Base-by-base conservation (phyloP, 2,797 vertebrate genomes). In the Acrocephalus scirpaceus region DNA sequence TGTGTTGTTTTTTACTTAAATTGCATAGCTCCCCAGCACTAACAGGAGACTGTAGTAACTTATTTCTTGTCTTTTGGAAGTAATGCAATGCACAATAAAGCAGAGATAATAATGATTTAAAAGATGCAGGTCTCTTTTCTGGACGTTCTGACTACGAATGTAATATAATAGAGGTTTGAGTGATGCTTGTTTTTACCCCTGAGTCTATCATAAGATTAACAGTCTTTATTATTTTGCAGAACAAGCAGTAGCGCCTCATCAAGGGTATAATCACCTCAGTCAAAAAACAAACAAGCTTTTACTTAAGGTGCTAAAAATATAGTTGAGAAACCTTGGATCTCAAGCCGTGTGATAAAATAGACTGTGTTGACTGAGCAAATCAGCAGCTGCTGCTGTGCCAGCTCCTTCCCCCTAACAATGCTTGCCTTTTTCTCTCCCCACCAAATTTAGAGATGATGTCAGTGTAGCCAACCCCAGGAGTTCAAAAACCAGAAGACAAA, bases 361-460 rank as follows among this genome's bases (percentile, higher is more conserved):
- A 64, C 58, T 71, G 40, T 86, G 92, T 96, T 93, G 95, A 93
- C 78, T 34, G 94, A 95, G 80, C 94, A 81, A 86, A 92, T 95
- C 91, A 91, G 89, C 93, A 96, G 93, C 95, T 87, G 91, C 88
- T 84, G 69, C 91, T 94, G 82, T 48, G 94, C 83, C 54, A 53
- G 76, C 71, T 95, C 78, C 95, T 91, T 93, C 91, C 78, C 88
- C 93, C 87, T 92, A 88, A 92, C 93, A 93, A 86, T 62, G 85
- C 77, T 87, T 83, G 86, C 40, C 86, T 94, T 92, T 94, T 85
- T 92, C 75, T 92, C 88, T 88, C 91, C 53, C 86, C 86, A 92
- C 81, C 89, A 89, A 92, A 97, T 95, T 95, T 96, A 96, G 96
- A 94, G 86, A 94, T 96, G 94, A 96, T 96, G 93, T 96, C 96